phyloP scores from a whole-genome alignment of 2,888 invertebrate species.

The Anthophora plumipes region DNA sequence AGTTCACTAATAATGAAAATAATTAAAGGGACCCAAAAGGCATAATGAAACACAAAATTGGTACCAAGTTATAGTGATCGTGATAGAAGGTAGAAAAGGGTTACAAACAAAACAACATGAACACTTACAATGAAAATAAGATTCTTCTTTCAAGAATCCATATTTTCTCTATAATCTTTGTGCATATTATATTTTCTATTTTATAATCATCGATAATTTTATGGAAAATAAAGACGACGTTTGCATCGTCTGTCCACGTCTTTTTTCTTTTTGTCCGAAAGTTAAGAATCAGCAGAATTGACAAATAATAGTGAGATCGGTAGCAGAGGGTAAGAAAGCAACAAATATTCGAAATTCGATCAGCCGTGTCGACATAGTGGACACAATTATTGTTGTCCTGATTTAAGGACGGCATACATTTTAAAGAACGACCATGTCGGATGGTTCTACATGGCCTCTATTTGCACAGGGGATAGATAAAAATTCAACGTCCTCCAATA shows the following conservation, averaged over 20 bases:
- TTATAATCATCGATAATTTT: no score
- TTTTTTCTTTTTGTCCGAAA: neutral
- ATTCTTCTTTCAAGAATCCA: no score
- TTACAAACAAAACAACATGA: no score
- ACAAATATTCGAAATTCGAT: conserved; percentile 48
- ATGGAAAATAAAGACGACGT: no score
- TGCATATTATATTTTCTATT: no score
- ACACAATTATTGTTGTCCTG: conserved; percentile 71
- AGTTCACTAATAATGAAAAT: no score
- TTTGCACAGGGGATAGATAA: conserved; percentile 80
- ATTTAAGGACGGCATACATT: conserved; percentile 80
- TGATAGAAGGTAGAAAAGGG: no score
- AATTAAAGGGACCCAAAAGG: no score
- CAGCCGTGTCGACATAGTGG: conserved; percentile 50
- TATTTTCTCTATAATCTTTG: no score
- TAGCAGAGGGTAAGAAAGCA: conserved; percentile 39
- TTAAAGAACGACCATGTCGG: conserved; percentile 68
- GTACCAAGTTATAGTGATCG: no score
- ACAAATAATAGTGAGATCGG: conserved; percentile 22
- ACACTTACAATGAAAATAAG: no score
- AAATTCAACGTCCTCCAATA: conserved; percentile 81
- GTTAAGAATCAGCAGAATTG: conserved; percentile 33
- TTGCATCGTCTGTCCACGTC: neutral
- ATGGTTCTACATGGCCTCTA: conserved; percentile 66
- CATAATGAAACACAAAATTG: no score